Base-by-base conservation (phyloP, 2,113 vertebrate genomes). In the Speoplatyrhinus poulsoni region DNA sequence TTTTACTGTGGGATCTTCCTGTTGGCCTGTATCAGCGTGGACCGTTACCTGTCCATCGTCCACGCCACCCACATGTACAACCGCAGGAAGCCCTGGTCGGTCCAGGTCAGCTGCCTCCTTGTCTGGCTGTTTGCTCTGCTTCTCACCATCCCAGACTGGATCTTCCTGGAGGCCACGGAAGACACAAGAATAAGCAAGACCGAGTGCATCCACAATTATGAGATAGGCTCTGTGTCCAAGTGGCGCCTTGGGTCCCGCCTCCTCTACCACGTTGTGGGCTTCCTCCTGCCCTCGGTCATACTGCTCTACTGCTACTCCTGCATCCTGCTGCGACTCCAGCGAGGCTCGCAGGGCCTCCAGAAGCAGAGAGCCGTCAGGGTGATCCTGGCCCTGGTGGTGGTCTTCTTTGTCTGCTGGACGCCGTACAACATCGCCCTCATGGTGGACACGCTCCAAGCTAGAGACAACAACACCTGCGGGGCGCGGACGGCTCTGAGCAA, bases 1-100 rank as follows among this genome's bases (percentile, higher is more conserved):
- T 96, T 95, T 87, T 95, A 95, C n/a, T 90, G 95, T 16, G 93
- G 95, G 13, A 95, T 94, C 80, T 94, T 96, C 50, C 92, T 97
- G 67, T 89, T 97, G 68, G 93, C 90, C 58, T 95, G 95, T 86
- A 96, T 97, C 88, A 96, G 96, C 69, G 75, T 95, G 4, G 95
- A 97, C 68, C 92, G 96, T 13, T 97, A 96, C 88, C 65, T 96
- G 69, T 95, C 92, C 67, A 95, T 96, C 0, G 93, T 96, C 16
- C 93, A 95, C 0, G 95, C 95, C 1, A 92, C 94, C 10, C 94
- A 95, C 68, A 93, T 96, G 88, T 95, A 95, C 90, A 94, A 93
- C 9, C 87, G 92, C 6, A 91, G 79, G 33, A 94, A 89, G 9
- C 75, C 88, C 0, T 70, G 68, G 58, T 56, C 80, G 0, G 84